Conservation (phyloP, 2,113 vertebrate genomes). For the Leuciscus idus region DNA sequence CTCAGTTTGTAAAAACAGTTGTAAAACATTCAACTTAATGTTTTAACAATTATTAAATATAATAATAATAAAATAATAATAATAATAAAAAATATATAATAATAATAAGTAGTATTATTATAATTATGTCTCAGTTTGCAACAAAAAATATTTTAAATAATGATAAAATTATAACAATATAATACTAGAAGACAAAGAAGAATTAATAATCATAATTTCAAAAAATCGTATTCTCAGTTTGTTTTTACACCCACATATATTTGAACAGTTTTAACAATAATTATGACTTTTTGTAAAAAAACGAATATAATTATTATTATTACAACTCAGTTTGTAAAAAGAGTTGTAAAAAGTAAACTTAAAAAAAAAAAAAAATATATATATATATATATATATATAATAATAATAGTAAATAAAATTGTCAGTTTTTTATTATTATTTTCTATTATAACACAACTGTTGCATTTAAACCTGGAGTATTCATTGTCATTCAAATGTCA, state of each 20-base stretch:
- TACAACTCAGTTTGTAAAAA: no score
- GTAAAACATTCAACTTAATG: not conserved
- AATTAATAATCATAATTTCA: no score
- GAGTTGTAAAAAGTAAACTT: no score
- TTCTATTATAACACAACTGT: not conserved
- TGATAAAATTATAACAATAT: no score
- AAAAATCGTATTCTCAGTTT: no score
- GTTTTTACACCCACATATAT: no score
- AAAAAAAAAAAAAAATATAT: no score
- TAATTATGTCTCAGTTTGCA: not conserved
- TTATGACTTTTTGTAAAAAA: not conserved
- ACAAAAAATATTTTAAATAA: not conserved
- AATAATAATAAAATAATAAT: not conserved
- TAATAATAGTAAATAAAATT: no score
- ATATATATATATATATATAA: no score
- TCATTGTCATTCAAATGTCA: not conserved
- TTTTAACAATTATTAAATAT: not conserved
- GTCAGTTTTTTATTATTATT: not conserved
- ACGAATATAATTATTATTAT: not conserved
- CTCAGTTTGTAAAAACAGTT: not conserved
- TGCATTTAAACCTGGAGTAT: not conserved
- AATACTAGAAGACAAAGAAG: no score
- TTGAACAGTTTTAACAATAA: no score
- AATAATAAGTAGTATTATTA: not conserved
- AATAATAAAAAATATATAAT: not conserved